Evolutionary conservation across 2,113 vertebrate genomes (phyloP), one percentile per base, ranked within the genome.

Genomic region (Centropus unirufus): DNA sequence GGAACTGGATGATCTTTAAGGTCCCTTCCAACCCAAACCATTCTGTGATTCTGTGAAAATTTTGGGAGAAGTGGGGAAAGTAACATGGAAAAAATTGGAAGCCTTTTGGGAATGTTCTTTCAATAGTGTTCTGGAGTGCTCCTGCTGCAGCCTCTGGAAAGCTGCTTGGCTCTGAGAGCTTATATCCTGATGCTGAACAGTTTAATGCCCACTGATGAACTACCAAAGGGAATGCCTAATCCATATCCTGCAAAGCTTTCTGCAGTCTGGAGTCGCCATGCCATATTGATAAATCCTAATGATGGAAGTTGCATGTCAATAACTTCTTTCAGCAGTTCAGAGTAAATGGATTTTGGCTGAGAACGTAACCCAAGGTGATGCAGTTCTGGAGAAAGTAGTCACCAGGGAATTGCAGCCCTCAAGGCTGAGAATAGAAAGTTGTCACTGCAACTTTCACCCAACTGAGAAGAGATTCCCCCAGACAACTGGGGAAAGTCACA

Each of bases 401-500:
- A 32, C 24, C 1, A 12, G 76, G 83, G 83, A 95, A 81, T 8
- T 75, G 83, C 86, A 78, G 72, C 61, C 61, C 62, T 78, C 40
- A 58, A 46, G 57, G 75, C 68, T 72, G 80, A 78, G 55, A 89
- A 83, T 51, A 42, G 59, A 70, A 93, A 94, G 29, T 61, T 88
- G 63, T 39, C 70, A 14, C 32, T 86, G 75, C 59, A 80, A 23
- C 52, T 89, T 89, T 77, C 16, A 90, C 63, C 12, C 59, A 40
- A 34, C 16, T 79, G 70, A 82, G 74, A 67, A 61, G 73, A 90
- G 49, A 74, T 80, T 92, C 68, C 72, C 75, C 63, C 52, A 80
- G 73, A 92, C 78, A 21, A 23, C 29, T 44, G 52, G 92, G 89
- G 76, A 55, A 86, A 93, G 73, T 94, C 86, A 92, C 44, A 14